Percentiles rank a stretch among this genome's conserved stretches.
phyloP scores from a whole-genome alignment of 2,888 invertebrate genomes.

The Cheilosia grossa region DNA sequence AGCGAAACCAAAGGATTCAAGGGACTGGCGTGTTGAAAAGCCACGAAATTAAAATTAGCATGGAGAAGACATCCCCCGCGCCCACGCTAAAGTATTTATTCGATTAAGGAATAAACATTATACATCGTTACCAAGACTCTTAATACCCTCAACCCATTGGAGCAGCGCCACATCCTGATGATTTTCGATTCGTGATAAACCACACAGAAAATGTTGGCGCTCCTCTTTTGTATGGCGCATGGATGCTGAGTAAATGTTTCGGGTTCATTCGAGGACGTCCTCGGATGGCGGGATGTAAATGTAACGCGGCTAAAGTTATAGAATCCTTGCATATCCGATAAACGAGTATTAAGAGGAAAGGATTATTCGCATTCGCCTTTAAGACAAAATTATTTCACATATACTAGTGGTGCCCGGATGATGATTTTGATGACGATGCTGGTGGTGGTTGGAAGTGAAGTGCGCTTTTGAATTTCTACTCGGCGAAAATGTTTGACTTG shows the following conservation, averaged over 20 bases:
- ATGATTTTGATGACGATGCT: slow-evolving; percentile 16
- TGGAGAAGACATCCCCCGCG: background rate
- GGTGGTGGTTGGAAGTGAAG: slow-evolving; percentile 8
- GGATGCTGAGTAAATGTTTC: background rate
- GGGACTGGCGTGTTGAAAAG: slow-evolving; percentile 26
- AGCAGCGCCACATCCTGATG: slow-evolving; percentile 36
- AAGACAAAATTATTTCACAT: slow-evolving; percentile 37
- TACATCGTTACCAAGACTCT: slow-evolving; percentile 33
- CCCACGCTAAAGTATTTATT: slow-evolving; percentile 13
- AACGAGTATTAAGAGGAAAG: slow-evolving; percentile 7
- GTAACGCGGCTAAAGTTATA: slow-evolving; percentile 11
- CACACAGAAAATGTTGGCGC: slow-evolving; percentile 29
- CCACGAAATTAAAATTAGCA: slow-evolving; percentile 59
- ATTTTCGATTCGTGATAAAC: slow-evolving; percentile 45
- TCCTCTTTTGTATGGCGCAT: background rate
- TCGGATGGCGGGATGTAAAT: background rate
- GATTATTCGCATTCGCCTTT: slow-evolving; percentile 37
- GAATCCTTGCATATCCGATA: slow-evolving; percentile 37
- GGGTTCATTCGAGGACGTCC: background rate
- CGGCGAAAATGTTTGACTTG: slow-evolving; percentile 41
- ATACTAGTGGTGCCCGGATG: background rate
- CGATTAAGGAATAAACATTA: slow-evolving; percentile 57
- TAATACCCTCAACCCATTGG: slow-evolving; percentile 3
- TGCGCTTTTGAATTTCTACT: slow-evolving; percentile 51
- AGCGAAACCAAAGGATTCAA: slow-evolving; percentile 14